Evolutionary conservation across 2,113 vertebrate genomes (phyloP), one percentile per base, ranked within the genome.

Genomic region (Lepus europaeus): DNA sequence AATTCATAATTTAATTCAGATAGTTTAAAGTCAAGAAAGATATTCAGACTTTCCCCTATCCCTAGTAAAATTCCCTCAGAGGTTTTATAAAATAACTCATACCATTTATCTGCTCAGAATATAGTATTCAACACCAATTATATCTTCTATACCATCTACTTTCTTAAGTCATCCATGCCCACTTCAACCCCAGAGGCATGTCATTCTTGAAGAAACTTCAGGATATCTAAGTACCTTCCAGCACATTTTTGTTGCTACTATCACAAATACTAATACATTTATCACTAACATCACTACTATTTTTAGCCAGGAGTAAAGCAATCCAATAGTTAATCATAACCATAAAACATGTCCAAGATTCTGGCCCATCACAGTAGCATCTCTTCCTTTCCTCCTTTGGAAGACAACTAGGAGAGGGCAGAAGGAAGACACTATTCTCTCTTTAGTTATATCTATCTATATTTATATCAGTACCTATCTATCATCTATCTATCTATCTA

Each of bases 81-180:
- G 27, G 78, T 74, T 72, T 22, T 25, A 27, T 72, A 83, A 79
- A 92, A 84, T 87, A 87, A 64, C 7, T 61, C 3, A 61, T 33
- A 12, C 20, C 29, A 63, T 84, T 94, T 90, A 19, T 85, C 69
- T 89, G 63, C 33, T 94, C 64, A 64, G 64, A 89, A 78, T 63
- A 22, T 68, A 31, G 69, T 84, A 61, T 63, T 94, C 53, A 33
- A n/a, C 56, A 31, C 25, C 36, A 85, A 9, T 80, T 82, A 68
- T 63, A 22, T 1, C 3, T 77, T 83, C 69, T 79, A 6, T 45
- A 51, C 6, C 59, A 63, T 73, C 59, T 91, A 29, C 12, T 89
- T 87, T 73, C 29, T 59, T 14, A 49, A 59, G 27, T 27, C 51
- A 74, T 33, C 20, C 59, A 90, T 29, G 9, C 36, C 36, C 9